Evolutionary conservation across 2,797 vertebrate genomes (phyloP).

Genomic region (Spinus olivaceus): DNA sequence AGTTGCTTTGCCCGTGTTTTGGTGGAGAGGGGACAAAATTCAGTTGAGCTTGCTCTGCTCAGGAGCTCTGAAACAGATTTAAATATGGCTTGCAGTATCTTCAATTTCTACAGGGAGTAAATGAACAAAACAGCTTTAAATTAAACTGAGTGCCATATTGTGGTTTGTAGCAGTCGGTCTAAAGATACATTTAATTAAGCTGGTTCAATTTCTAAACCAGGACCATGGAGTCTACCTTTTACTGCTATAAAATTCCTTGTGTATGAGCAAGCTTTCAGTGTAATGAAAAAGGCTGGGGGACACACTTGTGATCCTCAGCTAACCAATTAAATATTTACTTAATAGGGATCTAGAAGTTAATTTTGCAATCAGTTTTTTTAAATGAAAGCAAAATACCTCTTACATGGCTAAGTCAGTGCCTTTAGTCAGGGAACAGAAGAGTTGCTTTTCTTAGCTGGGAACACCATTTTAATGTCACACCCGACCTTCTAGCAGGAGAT

Average conservation of each 20-base stretch:
- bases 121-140: background rate
- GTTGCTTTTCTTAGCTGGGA: background rate
- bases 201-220: background rate
- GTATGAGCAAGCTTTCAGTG: background rate
- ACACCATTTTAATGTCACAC: background rate
- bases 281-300: background rate
- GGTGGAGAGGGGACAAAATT: background rate
- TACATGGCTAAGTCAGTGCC: background rate
- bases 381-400: background rate
- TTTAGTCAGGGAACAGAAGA: background rate
- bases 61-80: background rate
- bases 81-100: background rate
- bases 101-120: background rate
- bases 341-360: background rate
- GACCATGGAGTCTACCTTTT: background rate
- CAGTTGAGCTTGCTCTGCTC: background rate
- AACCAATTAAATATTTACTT: constrained; percentile 25
- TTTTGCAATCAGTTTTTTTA: background rate
- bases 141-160: background rate
- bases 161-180: background rate
- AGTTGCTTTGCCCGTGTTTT: background rate
- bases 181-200: constrained; percentile 26
- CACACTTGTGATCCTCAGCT: background rate
- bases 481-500: background rate
- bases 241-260: background rate